These are phyloP conservation scores for Ceratoteleas bidentatus DNA, from an alignment of 1,140 invertebrate species.

Conservation along the genomic window DNA sequence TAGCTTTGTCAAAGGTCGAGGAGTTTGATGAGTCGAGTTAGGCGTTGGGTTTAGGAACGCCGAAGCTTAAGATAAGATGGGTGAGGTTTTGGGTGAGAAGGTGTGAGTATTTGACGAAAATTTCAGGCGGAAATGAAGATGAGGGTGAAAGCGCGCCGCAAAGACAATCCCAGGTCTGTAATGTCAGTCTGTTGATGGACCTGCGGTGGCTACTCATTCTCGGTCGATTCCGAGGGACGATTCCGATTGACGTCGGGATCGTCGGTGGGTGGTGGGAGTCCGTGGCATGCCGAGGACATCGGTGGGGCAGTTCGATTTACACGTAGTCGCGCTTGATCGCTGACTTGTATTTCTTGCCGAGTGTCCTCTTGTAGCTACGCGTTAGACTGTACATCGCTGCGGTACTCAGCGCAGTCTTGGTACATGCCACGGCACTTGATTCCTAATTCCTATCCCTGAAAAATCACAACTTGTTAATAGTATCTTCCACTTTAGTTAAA, in stretches of 20 bases:
- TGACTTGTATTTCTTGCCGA: slow-evolving; percentile 72
- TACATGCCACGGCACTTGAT: slow-evolving; percentile 80
- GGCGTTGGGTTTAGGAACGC: too few species aligned
- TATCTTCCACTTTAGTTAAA: neutral
- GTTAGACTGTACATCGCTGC: slow-evolving; percentile 78
- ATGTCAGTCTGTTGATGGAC: neutral
- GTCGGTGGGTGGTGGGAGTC: slow-evolving; percentile 57
- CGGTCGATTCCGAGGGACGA: too few species aligned
- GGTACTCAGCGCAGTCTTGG: slow-evolving; percentile 75
- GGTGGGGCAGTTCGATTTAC: slow-evolving; percentile 53
- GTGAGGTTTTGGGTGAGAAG: too few species aligned
- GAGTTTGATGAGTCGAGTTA: too few species aligned
- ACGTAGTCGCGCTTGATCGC: slow-evolving; percentile 76
- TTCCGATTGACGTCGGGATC: slow-evolving; percentile 12
- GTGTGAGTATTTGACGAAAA: too few species aligned
- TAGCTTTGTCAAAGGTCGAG: too few species aligned
- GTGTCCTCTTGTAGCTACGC: slow-evolving; percentile 77
- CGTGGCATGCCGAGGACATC: slow-evolving; percentile 73
- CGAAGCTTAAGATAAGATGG: too few species aligned
- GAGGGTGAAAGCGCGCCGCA: too few species aligned
- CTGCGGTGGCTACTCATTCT: slow-evolving; percentile 58
- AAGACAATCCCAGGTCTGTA: too few species aligned
- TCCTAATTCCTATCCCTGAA: slow-evolving; percentile 80
- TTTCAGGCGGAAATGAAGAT: too few species aligned
- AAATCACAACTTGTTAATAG: slow-evolving; percentile 5